phyloP scores from a whole-genome alignment of 1,140 invertebrate species.

The Diprion similis region DNA sequence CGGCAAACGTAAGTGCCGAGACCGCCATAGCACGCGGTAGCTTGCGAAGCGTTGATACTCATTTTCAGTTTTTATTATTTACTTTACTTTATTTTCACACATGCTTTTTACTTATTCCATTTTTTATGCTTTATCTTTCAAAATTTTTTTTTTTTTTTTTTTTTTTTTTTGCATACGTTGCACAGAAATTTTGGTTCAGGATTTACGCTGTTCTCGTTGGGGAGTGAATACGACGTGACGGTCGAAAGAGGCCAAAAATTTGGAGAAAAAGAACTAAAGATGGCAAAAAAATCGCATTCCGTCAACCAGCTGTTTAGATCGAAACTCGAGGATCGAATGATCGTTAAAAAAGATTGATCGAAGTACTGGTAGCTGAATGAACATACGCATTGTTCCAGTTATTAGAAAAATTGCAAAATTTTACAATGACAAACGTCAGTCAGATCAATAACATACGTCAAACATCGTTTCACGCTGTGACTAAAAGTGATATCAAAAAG shows the following conservation, averaged over 20 bases:
- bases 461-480: too few relatives aligned
- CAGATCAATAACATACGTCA: too few relatives aligned
- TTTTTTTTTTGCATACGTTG: too few relatives aligned
- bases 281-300: neutral
- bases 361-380: neutral
- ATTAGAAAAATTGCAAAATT: too few relatives aligned
- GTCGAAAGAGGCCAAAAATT: too few relatives aligned
- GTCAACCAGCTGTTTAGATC: neutral
- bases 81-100: neutral
- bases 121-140: neutral
- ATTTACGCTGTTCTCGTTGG: too few relatives aligned
- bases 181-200: too few relatives aligned
- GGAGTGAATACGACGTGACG: too few relatives aligned
- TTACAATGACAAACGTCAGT: too few relatives aligned
- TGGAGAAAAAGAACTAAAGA: too few relatives aligned
- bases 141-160: neutral
- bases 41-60: slow-evolving; percentile 3
- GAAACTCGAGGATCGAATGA: neutral
- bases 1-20: slow-evolving; percentile 3
- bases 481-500: too few relatives aligned
- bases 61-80: slow-evolving; percentile 12
- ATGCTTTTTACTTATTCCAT: neutral
- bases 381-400: neutral
- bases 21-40: slow-evolving; percentile 7
- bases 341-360: too few relatives aligned